Evolutionary conservation across 1,140 invertebrate species (phyloP).

Genomic region (Arion vulgaris): DNA sequence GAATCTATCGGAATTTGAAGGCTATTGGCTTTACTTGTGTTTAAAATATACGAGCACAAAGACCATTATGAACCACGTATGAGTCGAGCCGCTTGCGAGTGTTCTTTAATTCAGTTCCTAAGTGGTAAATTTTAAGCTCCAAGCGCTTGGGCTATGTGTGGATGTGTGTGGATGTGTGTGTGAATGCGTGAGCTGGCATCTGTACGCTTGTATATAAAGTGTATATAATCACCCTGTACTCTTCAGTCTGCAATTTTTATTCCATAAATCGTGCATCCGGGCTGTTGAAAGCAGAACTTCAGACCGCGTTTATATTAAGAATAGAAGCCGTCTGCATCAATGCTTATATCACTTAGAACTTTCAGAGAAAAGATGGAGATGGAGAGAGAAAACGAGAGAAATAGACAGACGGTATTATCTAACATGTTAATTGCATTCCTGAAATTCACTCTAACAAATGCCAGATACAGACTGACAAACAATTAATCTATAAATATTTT

Average conservation of each 20-base stretch:
- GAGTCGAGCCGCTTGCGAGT: background rate
- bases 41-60: background rate
- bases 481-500: no score
- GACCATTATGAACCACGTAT: background rate
- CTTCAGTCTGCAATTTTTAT: background rate
- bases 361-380: no score
- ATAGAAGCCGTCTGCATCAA: background rate
- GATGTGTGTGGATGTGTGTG: background rate
- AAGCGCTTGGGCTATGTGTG: background rate
- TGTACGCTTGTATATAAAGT: background rate
- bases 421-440: background rate
- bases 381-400: no score
- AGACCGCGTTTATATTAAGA: background rate
- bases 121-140: no score
- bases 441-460: background rate
- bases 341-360: background rate
- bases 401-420: background rate
- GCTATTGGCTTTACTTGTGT: background rate
- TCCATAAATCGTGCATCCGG: constrained; percentile 1
- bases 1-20: background rate
- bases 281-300: background rate
- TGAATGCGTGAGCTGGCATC: background rate
- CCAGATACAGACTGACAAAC: background rate
- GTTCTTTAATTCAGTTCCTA: background rate
- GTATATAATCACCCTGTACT: background rate